These are phyloP conservation scores for Bathynomus jamesi DNA, from an alignment of 1,140 invertebrate species.

Conservation along the genomic window DNA sequence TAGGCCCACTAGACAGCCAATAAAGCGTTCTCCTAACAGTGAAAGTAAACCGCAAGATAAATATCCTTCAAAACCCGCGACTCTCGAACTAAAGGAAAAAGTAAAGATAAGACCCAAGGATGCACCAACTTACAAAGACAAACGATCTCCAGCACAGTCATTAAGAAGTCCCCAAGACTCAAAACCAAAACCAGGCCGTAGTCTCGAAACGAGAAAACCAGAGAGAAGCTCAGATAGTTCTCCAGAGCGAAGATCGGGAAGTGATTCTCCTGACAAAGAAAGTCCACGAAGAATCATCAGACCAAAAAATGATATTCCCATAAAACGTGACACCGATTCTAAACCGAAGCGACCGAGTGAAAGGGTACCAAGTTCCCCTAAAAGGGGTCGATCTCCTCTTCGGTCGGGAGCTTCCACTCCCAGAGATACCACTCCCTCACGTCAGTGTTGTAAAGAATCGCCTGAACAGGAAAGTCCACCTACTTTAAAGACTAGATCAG, in stretches of 20 bases:
- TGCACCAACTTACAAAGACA: no score
- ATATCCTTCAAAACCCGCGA: background rate
- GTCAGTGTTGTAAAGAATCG: conserved; percentile 19
- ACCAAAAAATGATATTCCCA: background rate
- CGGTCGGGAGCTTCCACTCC: conserved; percentile 14
- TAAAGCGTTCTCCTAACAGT: background rate
- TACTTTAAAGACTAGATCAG: background rate
- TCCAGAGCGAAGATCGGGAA: background rate
- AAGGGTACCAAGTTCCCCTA: conserved; percentile 12
- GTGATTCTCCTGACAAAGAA: background rate
- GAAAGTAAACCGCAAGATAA: background rate
- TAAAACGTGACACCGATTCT: conserved; percentile 11
- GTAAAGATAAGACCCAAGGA: no score
- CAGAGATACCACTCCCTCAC: conserved; percentile 22
- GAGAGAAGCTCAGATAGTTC: background rate
- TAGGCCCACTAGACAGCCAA: background rate
- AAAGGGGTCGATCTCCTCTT: conserved; percentile 13
- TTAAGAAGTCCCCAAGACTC: background rate
- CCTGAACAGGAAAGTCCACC: background rate
- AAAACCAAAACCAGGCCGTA: background rate
- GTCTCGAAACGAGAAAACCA: background rate
- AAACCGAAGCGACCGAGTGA: conserved; percentile 3
- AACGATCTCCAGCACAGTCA: no score
- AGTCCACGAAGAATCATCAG: background rate
- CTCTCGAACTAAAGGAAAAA: background rate